Evolutionary conservation across 2,888 invertebrate genomes (phyloP), one percentile per base, ranked within the genome.

Genomic region (Lymantria dispar): DNA sequence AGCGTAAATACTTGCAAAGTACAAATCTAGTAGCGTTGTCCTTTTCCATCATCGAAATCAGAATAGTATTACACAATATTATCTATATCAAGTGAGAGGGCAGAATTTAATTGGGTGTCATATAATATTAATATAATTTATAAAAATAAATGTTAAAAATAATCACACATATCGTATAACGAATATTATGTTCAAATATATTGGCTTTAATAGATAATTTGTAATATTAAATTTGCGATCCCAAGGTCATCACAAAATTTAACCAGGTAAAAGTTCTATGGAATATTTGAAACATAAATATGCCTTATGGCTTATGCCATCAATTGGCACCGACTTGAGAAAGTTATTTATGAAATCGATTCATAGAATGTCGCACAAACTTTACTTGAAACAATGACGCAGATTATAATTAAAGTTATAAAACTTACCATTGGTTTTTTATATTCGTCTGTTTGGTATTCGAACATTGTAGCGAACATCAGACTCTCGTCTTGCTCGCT

Each of bases 401-500:
- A 15, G 22, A 15, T 33, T 15, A 11, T 37, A 44, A 9, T 10
- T 33, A 37, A 37, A 44, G 7, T 11, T 37, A 15, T 15, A 30
- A 57, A 59, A 88, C 90, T 89, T 66, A 91, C 91, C 86, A 76
- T 68, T 64, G 87, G 82, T 64, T 89, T 90, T 65, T 76, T 83
- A 71, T 86, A 86, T 56, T 91, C 89, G 64, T 91, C 91, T 62
- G 82, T 76, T 70, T 91, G 91, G 75, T 88, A 90, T 55, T 92
- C 92, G 76, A 92, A 92, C 92, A 92, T 92, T 60, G 91, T 92
- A 65, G 91, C 88, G 83, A 91, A 91, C 91, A 91, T 90, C 43
- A 91, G 91, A 87, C 89, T 85, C 70, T 92, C 92, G 85, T 91
- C 92, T 74, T 87, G 89, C 74, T 91, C 92, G 85, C 87, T 70